Evolutionary conservation across 2,888 invertebrate genomes (phyloP), one percentile per base, ranked within the genome.

Genomic region (Coenonympha glycerion): DNA sequence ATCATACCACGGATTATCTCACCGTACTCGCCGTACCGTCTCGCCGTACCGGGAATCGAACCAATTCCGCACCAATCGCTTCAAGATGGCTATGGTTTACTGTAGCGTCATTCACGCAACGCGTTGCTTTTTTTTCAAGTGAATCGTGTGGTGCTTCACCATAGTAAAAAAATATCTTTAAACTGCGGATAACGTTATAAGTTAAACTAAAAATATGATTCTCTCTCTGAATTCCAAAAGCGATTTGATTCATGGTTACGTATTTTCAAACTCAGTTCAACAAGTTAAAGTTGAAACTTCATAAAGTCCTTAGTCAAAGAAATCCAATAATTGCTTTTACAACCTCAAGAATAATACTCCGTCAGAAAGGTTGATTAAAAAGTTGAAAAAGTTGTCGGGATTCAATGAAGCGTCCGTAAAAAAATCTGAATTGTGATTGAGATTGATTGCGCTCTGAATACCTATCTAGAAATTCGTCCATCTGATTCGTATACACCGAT

Each of bases 241-340:
- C 26, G 9, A 15, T n/a, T 26, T 26, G 9, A n/a, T 40, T 40
- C 5, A 37, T 3, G 11, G n/a, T 24, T 40, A 15, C 19, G 30
- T n/a, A n/a, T 28, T 42, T 42, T 13, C 6, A 19, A 26, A 19
- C 26, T 30, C 8, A 9, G 42, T 28, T 42, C 41, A 42, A 30
- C 41, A 42, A 42, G 28, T 41, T 6, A 18, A 28, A 41, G 28
- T 11, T 30, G 18, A 30, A 42, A 42, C n/a, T 19, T 30, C 19
- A 30, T 19, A 30, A 13, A 30, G 41, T 16, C 33, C n/a, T n/a
- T 13, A 41, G 28, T 41, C 41, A 18, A 28, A 19, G 30, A 30
- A 30, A 30, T 21, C 41, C 41, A 30, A 42, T 42, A 42, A 42
- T 42, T 42, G 30, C 41, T 42, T 30, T 30, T 30, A 42, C 30